Conservation (phyloP, 2,797 vertebrate species). For the Sciurus carolinensis region DNA sequence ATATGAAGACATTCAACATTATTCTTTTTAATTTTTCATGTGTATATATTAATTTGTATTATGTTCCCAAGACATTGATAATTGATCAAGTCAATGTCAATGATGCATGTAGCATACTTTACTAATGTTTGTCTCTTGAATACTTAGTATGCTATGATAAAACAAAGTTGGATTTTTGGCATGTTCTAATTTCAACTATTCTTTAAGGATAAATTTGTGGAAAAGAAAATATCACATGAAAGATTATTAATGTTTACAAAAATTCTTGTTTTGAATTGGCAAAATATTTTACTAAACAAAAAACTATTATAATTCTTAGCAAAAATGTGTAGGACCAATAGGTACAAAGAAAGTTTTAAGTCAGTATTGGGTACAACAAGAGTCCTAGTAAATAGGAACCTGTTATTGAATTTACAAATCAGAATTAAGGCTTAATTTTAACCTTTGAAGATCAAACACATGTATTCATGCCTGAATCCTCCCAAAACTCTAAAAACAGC, state of each 20-base stretch:
- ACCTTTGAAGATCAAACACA: background rate
- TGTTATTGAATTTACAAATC: background rate
- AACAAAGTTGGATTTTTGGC: background rate
- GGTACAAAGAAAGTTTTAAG: background rate
- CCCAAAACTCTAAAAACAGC: background rate
- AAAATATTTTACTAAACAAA: background rate
- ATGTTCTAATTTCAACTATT: background rate
- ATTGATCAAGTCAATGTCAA: background rate
- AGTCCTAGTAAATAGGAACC: background rate
- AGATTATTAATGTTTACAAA: background rate
- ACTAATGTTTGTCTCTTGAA: background rate
- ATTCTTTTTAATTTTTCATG: background rate
- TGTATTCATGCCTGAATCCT: background rate
- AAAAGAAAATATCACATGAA: constrained; percentile 32
- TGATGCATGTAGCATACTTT: background rate
- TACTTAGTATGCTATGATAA: constrained; percentile 33
- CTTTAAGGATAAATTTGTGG: background rate
- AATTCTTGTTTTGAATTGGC: background rate
- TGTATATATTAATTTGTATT: background rate
- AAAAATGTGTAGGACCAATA: background rate
- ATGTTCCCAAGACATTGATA: background rate
- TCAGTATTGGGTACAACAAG: background rate
- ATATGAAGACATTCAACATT: background rate
- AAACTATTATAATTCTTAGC: background rate
- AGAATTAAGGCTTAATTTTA: background rate